Evolutionary conservation across 2,888 invertebrate species (phyloP).

Genomic region (Alsophila aescularia): DNA sequence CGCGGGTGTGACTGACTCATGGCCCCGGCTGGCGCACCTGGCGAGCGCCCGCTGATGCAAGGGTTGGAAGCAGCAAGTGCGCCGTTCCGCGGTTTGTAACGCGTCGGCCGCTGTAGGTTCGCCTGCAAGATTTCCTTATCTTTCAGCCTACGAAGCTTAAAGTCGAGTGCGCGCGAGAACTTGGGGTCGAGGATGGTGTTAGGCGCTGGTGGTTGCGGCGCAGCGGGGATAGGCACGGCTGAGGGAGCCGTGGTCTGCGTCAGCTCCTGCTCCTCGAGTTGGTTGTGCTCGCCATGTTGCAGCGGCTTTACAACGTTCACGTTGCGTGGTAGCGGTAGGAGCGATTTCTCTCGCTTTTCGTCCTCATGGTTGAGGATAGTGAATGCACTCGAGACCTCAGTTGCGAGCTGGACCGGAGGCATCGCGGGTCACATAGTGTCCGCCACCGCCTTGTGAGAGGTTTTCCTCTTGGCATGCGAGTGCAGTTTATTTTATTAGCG

Average conservation of each 20-base stretch:
- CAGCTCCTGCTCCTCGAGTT: not conserved
- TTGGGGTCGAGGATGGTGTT: slow-evolving; percentile 73
- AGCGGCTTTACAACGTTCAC: slow-evolving; percentile 69
- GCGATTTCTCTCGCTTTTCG: slow-evolving; percentile 18
- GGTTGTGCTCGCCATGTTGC: slow-evolving; percentile 46
- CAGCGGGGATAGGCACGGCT: slow-evolving; percentile 21
- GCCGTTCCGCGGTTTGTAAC: slow-evolving; percentile 48
- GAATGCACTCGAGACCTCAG: slow-evolving; percentile 59
- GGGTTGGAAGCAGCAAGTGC: slow-evolving; percentile 74
- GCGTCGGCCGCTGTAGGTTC: slow-evolving; percentile 63
- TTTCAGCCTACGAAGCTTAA: slow-evolving; percentile 88
- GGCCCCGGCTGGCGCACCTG: not conserved
- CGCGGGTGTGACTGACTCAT: slow-evolving; percentile 59
- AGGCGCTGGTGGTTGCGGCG: slow-evolving; percentile 29
- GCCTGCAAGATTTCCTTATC: slow-evolving; percentile 80
- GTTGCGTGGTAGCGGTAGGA: slow-evolving; percentile 44
- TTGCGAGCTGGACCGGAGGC: slow-evolving; percentile 57
- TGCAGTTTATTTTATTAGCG: slow-evolving; percentile 7
- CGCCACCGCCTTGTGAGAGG: slow-evolving; percentile 24
- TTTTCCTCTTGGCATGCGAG: slow-evolving; percentile 18
- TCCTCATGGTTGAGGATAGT: slow-evolving; percentile 57
- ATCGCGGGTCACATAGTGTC: slow-evolving; percentile 51
- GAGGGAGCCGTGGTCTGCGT: slow-evolving; percentile 10
- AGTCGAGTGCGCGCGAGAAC: slow-evolving; percentile 89
- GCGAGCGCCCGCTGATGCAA: slow-evolving; percentile 79